phyloP scores from a whole-genome alignment of 2,797 vertebrate species.

The Ctenopoma kingsleyae region DNA sequence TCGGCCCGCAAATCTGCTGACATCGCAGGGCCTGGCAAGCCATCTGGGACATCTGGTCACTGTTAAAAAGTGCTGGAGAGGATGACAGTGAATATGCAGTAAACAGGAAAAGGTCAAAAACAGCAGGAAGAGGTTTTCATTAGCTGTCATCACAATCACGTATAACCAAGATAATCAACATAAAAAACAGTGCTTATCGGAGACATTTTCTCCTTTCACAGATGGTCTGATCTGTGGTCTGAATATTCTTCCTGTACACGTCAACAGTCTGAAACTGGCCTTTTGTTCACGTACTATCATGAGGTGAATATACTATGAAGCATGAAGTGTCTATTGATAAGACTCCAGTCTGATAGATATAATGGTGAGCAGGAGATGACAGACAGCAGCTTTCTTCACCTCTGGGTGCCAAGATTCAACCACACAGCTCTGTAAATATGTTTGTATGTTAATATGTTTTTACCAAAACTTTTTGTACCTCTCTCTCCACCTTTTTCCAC shows the following conservation, averaged over 20 bases:
- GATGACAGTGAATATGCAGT: slow-evolving; percentile 27
- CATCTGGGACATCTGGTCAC: slow-evolving; percentile 69
- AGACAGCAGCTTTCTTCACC: slow-evolving; percentile 1
- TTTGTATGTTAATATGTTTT: slow-evolving; percentile 10
- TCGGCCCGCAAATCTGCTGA: slow-evolving; percentile 68
- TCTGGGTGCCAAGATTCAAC: neutral
- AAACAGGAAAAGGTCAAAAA: slow-evolving; percentile 53
- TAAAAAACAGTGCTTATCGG: neutral
- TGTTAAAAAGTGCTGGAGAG: slow-evolving; percentile 34
- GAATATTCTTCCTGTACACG: neutral
- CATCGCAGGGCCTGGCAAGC: slow-evolving; percentile 33
- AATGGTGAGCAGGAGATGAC: neutral
- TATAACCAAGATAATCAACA: neutral
- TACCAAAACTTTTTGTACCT: neutral
- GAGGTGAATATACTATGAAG: neutral
- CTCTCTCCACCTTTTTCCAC: neutral
- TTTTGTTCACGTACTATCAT: slow-evolving; percentile 8
- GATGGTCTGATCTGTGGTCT: neutral
- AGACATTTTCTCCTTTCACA: neutral
- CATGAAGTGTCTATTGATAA: neutral
- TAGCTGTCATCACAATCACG: slow-evolving; percentile 5
- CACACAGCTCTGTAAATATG: slow-evolving; percentile 12
- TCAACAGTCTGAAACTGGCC: neutral
- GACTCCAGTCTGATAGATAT: slow-evolving; percentile 22
- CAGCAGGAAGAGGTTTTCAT: slow-evolving; percentile 30